Evolutionary conservation across 2,888 invertebrate genomes (phyloP), one percentile per base, ranked within the genome.

Genomic region (Lasioglossum oenotherae): DNA sequence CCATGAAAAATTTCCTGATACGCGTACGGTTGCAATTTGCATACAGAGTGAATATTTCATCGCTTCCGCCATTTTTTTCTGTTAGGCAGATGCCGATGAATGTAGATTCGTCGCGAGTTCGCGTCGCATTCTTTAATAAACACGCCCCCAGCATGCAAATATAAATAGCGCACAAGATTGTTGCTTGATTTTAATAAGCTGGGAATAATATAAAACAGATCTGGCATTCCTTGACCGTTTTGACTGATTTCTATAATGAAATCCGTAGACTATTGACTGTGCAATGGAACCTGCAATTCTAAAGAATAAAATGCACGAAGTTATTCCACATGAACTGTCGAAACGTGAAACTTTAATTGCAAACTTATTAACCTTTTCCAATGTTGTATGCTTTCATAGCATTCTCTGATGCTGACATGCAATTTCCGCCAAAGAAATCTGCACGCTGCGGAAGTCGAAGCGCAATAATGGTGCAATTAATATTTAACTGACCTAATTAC

Each of bases 21-120:
- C 69, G 31, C 71, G 60, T 80, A n/a, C 80, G n/a, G 27, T 27
- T n/a, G 27, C 35, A 78, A 85, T 88, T 84, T 88, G 67, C 82
- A 88, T 83, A 81, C 64, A 75, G 41, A 88, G 71, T 12, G 82
- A 80, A 82, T 73, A 78, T 74, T 10, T 35, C 49, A 57, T 6
- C 38, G 27, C 27, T 74, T n/a, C 31, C 10, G 64, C 35, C 16
- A 31, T 49, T 23, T 10, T 80, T 76, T 44, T 60, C 53, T 35
- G 57, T 80, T 67, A 23, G 6, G 41, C 49, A 53, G 67, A 74
- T 35, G 6, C 14, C 72, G 23, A 44, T 69, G 27, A 81, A 69
- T 44, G 27, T 64, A 44, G 73, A 77, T 80, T 46, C 31, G 73
- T 10, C 16, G 67, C 27, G 49, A 35, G 44, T 64, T 80, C 72